Evolutionary conservation across 2,113 vertebrate genomes (phyloP).

Genomic region (Carassius carassius): DNA sequence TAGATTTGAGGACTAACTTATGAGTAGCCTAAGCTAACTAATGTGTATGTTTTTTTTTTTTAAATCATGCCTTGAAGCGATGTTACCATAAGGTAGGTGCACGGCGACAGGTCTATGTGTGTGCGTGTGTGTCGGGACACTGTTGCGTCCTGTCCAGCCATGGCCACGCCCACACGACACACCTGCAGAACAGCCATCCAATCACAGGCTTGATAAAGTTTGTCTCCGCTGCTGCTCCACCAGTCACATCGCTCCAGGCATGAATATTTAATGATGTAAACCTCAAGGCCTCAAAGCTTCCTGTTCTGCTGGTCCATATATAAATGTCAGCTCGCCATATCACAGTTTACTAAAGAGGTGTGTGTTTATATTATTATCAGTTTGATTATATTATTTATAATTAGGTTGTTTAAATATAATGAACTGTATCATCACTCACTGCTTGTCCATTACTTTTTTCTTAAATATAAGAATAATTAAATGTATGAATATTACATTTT

Average conservation of each 20-base stretch:
- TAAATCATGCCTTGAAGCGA: conserved; percentile 52
- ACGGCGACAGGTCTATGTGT: conserved; percentile 43
- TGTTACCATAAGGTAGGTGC: conserved; percentile 58
- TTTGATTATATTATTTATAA: neutral
- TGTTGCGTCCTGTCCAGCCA: conserved; percentile 43
- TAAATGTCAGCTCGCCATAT: conserved; percentile 11
- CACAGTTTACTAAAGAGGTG: neutral
- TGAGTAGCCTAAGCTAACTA: conserved; percentile 14
- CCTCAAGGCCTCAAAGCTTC: neutral
- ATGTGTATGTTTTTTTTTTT: conserved; percentile 36
- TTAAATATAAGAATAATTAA: neutral
- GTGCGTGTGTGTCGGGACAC: conserved; percentile 22
- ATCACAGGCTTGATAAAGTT: conserved; percentile 34
- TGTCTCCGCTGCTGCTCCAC: conserved; percentile 39
- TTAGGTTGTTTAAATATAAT: neutral
- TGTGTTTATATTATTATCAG: neutral
- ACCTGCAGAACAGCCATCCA: conserved; percentile 15
- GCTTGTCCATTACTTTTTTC: neutral
- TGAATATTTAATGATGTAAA: conserved; percentile 27
- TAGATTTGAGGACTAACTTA: neutral
- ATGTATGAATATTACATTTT: no score
- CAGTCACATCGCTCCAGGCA: conserved; percentile 33
- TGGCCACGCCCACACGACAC: conserved; percentile 41
- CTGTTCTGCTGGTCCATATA: conserved; percentile 5
- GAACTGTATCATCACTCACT: neutral